Percentiles rank a stretch among this genome's conserved stretches.
phyloP scores from a whole-genome alignment of 2,797 vertebrate genomes.

The Macrochelys suwanniensis region DNA sequence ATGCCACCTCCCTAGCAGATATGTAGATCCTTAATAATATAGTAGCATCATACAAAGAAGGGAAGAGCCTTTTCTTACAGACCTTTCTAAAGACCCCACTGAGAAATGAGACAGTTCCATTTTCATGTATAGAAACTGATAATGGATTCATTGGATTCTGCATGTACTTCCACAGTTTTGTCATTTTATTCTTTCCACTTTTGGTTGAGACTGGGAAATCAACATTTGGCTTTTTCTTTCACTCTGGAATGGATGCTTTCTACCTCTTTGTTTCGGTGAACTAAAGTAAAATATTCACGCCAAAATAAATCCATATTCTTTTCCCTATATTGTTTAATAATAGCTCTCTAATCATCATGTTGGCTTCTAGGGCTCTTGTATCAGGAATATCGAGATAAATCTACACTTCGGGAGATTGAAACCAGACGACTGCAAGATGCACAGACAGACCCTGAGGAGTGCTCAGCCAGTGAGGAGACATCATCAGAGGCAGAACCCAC shows the following conservation, averaged over 20 bases:
- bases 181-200: constrained; percentile 23
- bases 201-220: constrained; percentile 10
- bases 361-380: constrained; percentile 90
- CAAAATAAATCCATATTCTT: not conserved
- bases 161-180: not conserved
- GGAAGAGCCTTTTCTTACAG: not conserved
- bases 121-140: not conserved
- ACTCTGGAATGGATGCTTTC: not conserved
- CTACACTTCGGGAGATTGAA: constrained; percentile 94
- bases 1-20: not conserved
- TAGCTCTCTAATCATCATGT: constrained; percentile 17
- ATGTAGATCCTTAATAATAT: not conserved
- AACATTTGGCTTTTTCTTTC: not conserved
- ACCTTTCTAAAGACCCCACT: not conserved
- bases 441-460: constrained; percentile 72
- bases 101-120: not conserved
- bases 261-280: constrained; percentile 9
- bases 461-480: constrained; percentile 54
- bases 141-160: not conserved
- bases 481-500: constrained; percentile 68
- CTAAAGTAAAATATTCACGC: not conserved
- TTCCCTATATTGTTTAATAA: not conserved
- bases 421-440: constrained; percentile 90
- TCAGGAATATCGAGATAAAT: constrained; percentile 96
- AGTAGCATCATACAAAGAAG: not conserved